These are phyloP conservation scores for Drosophila arizonae DNA, from an alignment of 1,140 invertebrate genomes.

Conservation along the genomic window DNA sequence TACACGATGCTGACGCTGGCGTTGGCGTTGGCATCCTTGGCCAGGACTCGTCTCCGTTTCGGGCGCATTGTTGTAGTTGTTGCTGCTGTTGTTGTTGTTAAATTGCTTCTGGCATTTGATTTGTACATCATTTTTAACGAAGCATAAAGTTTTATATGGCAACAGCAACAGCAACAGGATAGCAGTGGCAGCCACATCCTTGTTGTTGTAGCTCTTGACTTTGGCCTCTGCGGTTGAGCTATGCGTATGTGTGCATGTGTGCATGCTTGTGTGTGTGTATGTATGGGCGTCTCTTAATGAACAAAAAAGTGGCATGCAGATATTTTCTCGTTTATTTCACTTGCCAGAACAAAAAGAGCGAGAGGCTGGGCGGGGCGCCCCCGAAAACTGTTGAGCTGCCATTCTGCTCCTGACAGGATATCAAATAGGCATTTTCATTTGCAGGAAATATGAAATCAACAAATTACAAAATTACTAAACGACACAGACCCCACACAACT, in stretches of 20 bases:
- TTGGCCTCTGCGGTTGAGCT: constrained; percentile 30
- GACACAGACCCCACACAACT: background rate
- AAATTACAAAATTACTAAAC: constrained; percentile 58
- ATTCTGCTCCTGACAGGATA: constrained; percentile 60
- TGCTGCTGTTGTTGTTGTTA: constrained; percentile 50
- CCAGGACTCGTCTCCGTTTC: constrained; percentile 29
- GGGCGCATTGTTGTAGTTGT: constrained; percentile 34
- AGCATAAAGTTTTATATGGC: constrained; percentile 64
- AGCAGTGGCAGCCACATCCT: constrained; percentile 11
- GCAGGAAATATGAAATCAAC: constrained; percentile 67
- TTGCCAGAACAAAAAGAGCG: background rate
- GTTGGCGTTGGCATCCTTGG: constrained; percentile 14
- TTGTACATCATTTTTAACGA: constrained; percentile 79
- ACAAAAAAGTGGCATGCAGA: constrained; percentile 47
- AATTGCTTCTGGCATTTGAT: constrained; percentile 80
- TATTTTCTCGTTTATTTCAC: constrained; percentile 39
- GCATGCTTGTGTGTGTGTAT: background rate
- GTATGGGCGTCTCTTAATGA: constrained; percentile 29
- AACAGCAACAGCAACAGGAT: constrained; percentile 19
- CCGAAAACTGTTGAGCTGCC: constrained; percentile 20
- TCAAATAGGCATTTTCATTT: constrained; percentile 61
- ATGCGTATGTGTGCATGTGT: background rate
- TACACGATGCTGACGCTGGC: constrained; percentile 1
- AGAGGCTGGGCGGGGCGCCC: background rate
- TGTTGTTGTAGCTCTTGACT: constrained; percentile 36